Base-by-base conservation (phyloP, 1,140 invertebrate species). In the Sarcophaga peregrina region DNA sequence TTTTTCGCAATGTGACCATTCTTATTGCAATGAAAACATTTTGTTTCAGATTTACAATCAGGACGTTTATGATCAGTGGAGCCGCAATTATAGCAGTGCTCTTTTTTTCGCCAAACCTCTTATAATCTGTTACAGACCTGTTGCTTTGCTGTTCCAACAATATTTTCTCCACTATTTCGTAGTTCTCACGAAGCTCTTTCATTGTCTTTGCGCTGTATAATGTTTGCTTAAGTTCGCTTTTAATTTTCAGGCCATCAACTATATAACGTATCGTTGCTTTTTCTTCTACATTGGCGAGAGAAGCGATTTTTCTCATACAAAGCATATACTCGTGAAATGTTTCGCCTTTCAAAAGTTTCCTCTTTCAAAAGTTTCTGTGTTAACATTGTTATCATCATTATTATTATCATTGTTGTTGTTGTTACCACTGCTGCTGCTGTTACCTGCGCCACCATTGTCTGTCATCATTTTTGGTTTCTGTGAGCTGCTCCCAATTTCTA, bases 251-350 rank as follows among this genome's bases (percentile, higher is more conserved):
- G 1, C 72, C 72, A 37, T 74, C 72, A 11, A 74, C 6, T 17
- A 74, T 37, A 25, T 74, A 74, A 13, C 72, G 72, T 3, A 74
- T 74, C 15, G 10, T 10, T 37, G 25, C 4, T 37, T 37, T 37
- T 37, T 4, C 25, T 37, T 37, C 25, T 37, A 37, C 25, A 4
- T 74, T 7, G 10, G 13, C 72, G 13, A 74, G 13, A n/a, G 72
- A 13, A 10, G 72, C 72, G 20, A 74, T 74, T 74, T 20, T n/a
- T 5, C 9, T 74, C 72, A 74, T 74, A n/a, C 25, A 20, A n/a
- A 74, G 25, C 20, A 7, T 20, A 74, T 74, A 74, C 72, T 74
- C 72, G 25, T 74, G 72, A 74, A 74, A 4, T 74, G 72, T 74
- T 74, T 74, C 72, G 25, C 72, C 10, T 37, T 37, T 2, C 25